Evolutionary conservation across 2,888 invertebrate species (phyloP).

Genomic region (Mimumesa dahlbomi): DNA sequence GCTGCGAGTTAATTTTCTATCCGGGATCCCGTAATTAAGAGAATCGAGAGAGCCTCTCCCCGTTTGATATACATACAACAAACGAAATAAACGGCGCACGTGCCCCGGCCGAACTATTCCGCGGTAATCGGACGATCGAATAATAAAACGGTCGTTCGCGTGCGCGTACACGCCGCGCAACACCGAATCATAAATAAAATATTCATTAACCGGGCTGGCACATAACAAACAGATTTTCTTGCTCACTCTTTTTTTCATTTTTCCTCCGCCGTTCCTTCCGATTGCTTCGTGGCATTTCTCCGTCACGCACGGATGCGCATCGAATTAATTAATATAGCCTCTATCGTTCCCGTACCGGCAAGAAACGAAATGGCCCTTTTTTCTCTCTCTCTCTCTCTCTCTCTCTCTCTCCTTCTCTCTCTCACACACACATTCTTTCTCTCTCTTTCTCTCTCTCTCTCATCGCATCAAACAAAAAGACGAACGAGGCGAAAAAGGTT

Average conservation of each 20-base stretch:
- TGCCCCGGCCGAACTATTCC: constrained; percentile 5
- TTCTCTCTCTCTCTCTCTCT: constrained; percentile 1
- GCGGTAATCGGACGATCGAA: neutral
- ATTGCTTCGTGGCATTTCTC: constrained; percentile 20
- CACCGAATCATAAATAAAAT: constrained; percentile 5
- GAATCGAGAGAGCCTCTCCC: neutral
- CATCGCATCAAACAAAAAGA: too few species aligned
- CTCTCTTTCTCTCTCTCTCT: too few species aligned
- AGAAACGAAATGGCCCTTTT: constrained; percentile 23
- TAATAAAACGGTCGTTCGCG: neutral
- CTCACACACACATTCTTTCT: too few species aligned
- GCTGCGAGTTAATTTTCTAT: too few species aligned
- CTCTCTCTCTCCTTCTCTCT: too few species aligned
- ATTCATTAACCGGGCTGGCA: neutral
- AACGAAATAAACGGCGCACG: neutral
- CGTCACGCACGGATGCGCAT: constrained; percentile 42
- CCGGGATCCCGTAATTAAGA: neutral
- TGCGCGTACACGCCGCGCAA: neutral
- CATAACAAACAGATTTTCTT: constrained; percentile 20
- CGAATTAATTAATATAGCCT: constrained; percentile 52
- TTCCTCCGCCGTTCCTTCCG: constrained; percentile 10
- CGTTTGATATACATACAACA: neutral
- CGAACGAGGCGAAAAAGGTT: too few species aligned
- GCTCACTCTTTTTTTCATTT: constrained; percentile 6
- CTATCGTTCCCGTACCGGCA: constrained; percentile 25